Evolutionary conservation across 1,140 invertebrate species (phyloP), one percentile per base, ranked within the genome.

Genomic region (Diachasma alloeum): DNA sequence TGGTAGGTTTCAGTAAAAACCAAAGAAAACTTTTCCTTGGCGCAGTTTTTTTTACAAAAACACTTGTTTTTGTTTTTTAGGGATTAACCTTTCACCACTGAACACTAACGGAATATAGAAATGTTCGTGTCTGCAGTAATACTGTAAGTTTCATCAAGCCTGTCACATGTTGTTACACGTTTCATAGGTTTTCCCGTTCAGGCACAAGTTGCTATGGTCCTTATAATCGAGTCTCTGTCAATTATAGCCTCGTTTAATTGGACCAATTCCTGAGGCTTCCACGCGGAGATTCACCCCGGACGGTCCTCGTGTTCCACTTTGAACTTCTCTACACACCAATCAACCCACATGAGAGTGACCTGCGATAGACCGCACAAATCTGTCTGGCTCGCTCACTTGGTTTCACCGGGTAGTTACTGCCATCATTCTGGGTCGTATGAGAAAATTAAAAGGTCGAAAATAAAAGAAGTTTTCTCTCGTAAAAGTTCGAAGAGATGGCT

Each of bases 151-250:
- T 53, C 48, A 53, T 53, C 4, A 53, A 17, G 1, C 6, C 15
- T 17, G 15, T 53, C 48, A 53, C 48, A 53, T 53, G 17, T 19
- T 53, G 17, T 19, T 53, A 53, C 48, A 17, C n/a, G 48, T 53
- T 53, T 53, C 48, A 15, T 53, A 53, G 48, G 48, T 53, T 53
- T 56, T 74, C 48, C n/a, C 31, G 22, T 9, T 10, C 24, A 11
- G 15, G 48, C 10, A 11, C 17, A n/a, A 22, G 9, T 26, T 48
- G 46, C 44, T 24, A 19, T 37, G 63, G 46, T 67, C 70, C 53
- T 53, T 75, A 42, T 71, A 74, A 74, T 80, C 70, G 79, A 72
- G 69, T 73, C 48, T 22, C 71, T 76, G 79, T 80, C 79, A 80
- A 80, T 80, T 78, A 78, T 59, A 69, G 37, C 37, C 48, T 39